A percentile compares a stretch with the other conserved stretches of the same genome.
Evolutionary conservation across 2,888 invertebrate species (phyloP).

Genomic region (Drosophila quasianomalipes): DNA sequence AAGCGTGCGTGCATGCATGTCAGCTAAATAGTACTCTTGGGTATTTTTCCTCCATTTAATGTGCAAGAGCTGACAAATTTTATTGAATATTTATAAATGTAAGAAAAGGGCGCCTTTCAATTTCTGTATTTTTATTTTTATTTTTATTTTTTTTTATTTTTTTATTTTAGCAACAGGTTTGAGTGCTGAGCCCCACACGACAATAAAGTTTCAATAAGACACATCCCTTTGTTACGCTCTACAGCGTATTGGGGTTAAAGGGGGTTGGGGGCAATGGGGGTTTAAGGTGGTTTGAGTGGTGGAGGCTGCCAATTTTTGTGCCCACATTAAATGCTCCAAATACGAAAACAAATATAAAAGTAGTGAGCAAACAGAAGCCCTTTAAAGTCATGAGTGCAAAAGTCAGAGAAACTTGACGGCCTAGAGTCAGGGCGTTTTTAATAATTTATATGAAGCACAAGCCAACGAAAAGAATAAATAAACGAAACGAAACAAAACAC

Average conservation of each 20-base stretch:
- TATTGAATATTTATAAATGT: constrained; percentile 42
- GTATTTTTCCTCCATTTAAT: constrained; percentile 4
- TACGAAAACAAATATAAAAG: not conserved
- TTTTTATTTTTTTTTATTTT: not conserved
- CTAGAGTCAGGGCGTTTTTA: constrained; percentile 65
- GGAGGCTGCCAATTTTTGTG: not conserved
- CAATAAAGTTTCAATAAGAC: constrained; percentile 56
- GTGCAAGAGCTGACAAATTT: constrained; percentile 26
- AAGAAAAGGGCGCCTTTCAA: constrained; percentile 16
- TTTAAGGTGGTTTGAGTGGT: not conserved
- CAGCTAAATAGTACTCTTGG: constrained; percentile 35
- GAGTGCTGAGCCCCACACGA: constrained; percentile 29
- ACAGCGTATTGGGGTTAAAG: not conserved
- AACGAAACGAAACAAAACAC: constrained; percentile 15
- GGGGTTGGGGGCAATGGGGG: not conserved
- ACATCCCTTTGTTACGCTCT: constrained; percentile 38
- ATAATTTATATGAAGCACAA: constrained; percentile 68
- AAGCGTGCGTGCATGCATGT: constrained; percentile 22
- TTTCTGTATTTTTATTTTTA: constrained; percentile 2
- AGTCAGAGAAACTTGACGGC: constrained; percentile 47
- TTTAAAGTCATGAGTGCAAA: constrained; percentile 33
- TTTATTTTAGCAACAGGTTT: constrained; percentile 40
- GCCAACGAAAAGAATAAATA: constrained; percentile 46
- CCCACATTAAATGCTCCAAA: constrained; percentile 13
- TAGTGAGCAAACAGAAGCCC: constrained; percentile 2